phyloP scores from a whole-genome alignment of 2,113 vertebrate genomes.

The Megatriorchis doriae region DNA sequence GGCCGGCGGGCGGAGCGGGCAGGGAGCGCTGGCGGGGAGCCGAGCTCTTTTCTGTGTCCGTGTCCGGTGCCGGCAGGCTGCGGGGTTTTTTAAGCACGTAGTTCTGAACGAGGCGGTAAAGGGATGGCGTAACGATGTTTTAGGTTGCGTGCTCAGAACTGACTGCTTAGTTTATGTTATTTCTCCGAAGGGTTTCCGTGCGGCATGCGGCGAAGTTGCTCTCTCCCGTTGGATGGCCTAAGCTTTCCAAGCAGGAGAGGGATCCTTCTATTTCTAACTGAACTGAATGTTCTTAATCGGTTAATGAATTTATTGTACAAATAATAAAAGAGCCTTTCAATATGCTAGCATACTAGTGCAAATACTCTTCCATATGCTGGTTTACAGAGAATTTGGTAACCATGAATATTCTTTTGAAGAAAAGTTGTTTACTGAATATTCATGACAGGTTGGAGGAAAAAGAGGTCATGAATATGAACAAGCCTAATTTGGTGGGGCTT shows the following conservation, averaged over 20 bases:
- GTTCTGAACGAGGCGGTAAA: background rate
- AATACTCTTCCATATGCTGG: background rate
- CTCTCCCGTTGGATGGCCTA: background rate
- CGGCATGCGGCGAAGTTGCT: background rate
- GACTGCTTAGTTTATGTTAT: background rate
- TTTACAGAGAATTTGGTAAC: background rate
- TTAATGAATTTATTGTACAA: constrained; percentile 10
- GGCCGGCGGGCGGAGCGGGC: background rate
- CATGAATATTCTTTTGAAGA: constrained; percentile 18
- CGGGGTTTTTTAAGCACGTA: rapidly evolving
- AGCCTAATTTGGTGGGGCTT: background rate
- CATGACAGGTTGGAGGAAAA: constrained; percentile 30
- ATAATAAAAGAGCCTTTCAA: constrained; percentile 8
- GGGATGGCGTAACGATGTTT: background rate
- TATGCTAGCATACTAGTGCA: background rate
- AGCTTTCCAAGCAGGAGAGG: background rate
- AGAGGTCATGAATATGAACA: constrained; percentile 51
- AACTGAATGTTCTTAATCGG: background rate
- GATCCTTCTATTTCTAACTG: background rate
- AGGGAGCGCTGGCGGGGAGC: background rate
- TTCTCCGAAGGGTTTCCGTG: background rate
- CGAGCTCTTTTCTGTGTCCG: background rate
- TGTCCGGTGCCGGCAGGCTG: too few relatives aligned
- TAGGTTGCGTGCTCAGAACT: rapidly evolving
- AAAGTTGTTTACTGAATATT: constrained; percentile 50